phyloP scores from a whole-genome alignment of 2,888 invertebrate species.

The Dryobotodes eremita region DNA sequence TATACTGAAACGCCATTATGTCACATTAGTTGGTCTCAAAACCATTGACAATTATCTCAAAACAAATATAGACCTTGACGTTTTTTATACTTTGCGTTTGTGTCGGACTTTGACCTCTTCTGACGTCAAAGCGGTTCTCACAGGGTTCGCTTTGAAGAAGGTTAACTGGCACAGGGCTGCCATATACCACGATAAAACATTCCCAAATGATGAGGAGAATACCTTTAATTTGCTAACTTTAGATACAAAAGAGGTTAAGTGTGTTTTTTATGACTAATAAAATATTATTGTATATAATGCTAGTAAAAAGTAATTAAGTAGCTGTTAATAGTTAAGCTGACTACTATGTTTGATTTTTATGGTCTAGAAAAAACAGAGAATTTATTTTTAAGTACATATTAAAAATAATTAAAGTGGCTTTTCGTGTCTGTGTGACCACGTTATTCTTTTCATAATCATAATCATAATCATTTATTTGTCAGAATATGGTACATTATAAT shows the following conservation, averaged over 20 bases:
- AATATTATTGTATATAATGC: not conserved
- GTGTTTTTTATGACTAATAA: not conserved
- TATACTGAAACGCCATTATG: too few relatives aligned
- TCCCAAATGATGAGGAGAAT: conserved; percentile 11
- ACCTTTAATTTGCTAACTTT: not conserved
- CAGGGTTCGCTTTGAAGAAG: conserved; percentile 24
- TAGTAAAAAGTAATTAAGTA: too few relatives aligned
- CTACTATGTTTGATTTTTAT: not conserved
- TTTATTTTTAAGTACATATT: not conserved
- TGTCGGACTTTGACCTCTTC: conserved; percentile 25
- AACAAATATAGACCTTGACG: not conserved
- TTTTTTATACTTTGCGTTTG: not conserved
- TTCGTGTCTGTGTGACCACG: not conserved
- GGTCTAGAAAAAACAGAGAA: not conserved
- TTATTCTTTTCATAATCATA: too few relatives aligned
- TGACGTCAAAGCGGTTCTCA: conserved; percentile 28
- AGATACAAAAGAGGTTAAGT: too few relatives aligned
- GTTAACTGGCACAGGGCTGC: conserved; percentile 17
- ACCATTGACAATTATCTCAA: not conserved
- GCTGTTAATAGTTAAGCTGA: not conserved
- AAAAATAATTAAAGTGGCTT: not conserved
- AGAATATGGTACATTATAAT: too few relatives aligned
- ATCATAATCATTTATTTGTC: too few relatives aligned
- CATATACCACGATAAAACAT: not conserved
- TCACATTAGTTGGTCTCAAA: too few relatives aligned